Base-by-base conservation (phyloP, 1,140 invertebrate genomes). In the Drosophila punjabiensis region DNA sequence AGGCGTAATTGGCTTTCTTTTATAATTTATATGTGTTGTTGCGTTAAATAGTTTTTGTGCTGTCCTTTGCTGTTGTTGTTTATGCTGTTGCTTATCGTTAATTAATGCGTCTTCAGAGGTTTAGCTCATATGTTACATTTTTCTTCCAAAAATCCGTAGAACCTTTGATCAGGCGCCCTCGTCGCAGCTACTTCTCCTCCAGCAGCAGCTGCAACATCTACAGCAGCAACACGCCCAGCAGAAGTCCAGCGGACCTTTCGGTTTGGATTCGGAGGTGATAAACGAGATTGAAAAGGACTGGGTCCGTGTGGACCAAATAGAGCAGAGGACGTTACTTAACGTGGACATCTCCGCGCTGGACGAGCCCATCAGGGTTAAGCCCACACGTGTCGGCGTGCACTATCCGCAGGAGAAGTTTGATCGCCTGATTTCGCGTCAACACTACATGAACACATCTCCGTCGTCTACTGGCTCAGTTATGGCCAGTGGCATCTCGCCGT, bases 191-290 rank as follows among this genome's bases (percentile, higher is more conserved):
- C 55, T 81, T 4, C 80, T 81, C 18, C 52, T 90, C 7, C 87
- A 90, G 43, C 86, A 90, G 45, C 92, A 86, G 47, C 33, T 80
- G 52, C 59, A 69, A 20, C 73, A 86, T 28, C 71, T 86, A 30
- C 80, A 86, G 33, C 82, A 89, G 20, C 82, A 89, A 20, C 91
- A 90, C 61, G 76, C 71, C n/a, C 76, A 80, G 47, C 91, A 78
- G 16, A 71, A 73, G 35, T 79, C 92, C 18, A 94, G 94, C 0
- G 96, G 96, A 47, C 96, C 96, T 10, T 97, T 96, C 88, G 95
- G 96, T 14, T 89, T 97, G 20, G 96, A 97, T 82, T 94, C 95
- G 20, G 94, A 95, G 52, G 94, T 96, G 30, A 94, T 97, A 75
- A 94, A 95, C 20, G 94, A 94, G 74, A 94, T 96, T 30, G 95